Evolutionary conservation across 2,888 invertebrate species (phyloP).

Genomic region (Nematopogon swammerdamellus): DNA sequence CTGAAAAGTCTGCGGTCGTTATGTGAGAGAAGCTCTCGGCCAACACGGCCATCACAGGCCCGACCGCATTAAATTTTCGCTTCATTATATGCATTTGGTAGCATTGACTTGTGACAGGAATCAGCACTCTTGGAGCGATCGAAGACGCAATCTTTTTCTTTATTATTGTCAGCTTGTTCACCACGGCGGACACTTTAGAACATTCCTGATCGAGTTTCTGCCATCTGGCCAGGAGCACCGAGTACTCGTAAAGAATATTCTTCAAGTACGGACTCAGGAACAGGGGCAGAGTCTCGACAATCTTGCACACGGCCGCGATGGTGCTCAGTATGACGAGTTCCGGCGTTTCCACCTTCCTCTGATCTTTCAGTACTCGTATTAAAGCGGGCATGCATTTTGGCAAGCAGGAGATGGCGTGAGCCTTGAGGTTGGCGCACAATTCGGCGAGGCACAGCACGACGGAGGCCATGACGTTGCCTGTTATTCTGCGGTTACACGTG

Average conservation of each 20-base stretch:
- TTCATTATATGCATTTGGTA: slow-evolving; percentile 61
- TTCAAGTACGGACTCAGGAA: slow-evolving; percentile 85
- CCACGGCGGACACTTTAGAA: slow-evolving; percentile 49
- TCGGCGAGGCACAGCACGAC: slow-evolving; percentile 76
- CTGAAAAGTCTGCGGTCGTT: slow-evolving; percentile 60
- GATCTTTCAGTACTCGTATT: slow-evolving; percentile 60
- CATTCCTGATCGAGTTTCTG: slow-evolving; percentile 37
- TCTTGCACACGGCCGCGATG: slow-evolving; percentile 75
- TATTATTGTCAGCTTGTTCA: slow-evolving; percentile 57
- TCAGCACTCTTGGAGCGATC: slow-evolving; percentile 70
- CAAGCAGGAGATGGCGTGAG: slow-evolving; percentile 70
- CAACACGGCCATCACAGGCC: slow-evolving; percentile 72
- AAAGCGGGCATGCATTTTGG: slow-evolving; percentile 77
- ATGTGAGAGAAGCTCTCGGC: slow-evolving; percentile 67
- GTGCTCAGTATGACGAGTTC: slow-evolving; percentile 67
- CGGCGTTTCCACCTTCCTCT: slow-evolving; percentile 57
- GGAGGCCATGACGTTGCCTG: slow-evolving; percentile 67
- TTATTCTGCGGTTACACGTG: slow-evolving; percentile 44
- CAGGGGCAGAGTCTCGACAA: slow-evolving; percentile 75
- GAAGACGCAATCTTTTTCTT: slow-evolving; percentile 65
- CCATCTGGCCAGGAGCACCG: slow-evolving; percentile 56
- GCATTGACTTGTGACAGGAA: slow-evolving; percentile 69
- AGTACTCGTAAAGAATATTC: slow-evolving; percentile 64
- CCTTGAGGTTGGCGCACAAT: slow-evolving; percentile 70
- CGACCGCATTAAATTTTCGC: slow-evolving; percentile 58